Evolutionary conservation across 2,888 invertebrate species (phyloP).

Genomic region (Cantharis rustica): DNA sequence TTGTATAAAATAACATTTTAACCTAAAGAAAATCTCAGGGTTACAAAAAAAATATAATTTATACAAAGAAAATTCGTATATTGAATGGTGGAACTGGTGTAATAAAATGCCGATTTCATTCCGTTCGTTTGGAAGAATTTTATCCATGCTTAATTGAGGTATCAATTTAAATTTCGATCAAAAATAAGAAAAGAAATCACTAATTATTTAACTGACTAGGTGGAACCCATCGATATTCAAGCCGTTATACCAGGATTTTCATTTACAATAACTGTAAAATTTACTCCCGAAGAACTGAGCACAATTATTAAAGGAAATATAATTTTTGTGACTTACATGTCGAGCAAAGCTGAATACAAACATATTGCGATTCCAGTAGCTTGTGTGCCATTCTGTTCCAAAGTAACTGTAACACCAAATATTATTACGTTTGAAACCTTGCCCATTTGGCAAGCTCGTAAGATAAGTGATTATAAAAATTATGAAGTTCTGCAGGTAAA

Average conservation of each 20-base stretch:
- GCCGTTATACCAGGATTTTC: conserved; percentile 31
- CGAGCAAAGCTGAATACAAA: conserved; percentile 1
- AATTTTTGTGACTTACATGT: conserved; percentile 28
- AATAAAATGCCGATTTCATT: conserved; percentile 25
- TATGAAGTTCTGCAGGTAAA: neutral
- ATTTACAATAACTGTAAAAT: conserved; percentile 25
- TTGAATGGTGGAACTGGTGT: conserved; percentile 20
- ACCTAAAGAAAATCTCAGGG: conserved; percentile 14
- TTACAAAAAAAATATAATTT: conserved; percentile 21
- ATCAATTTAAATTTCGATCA: neutral
- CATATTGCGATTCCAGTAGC: conserved; percentile 27
- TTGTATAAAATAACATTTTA: neutral
- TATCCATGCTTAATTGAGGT: conserved; percentile 10
- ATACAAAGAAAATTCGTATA: conserved; percentile 25
- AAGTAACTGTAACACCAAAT: conserved; percentile 10
- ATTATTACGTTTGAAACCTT: conserved; percentile 21
- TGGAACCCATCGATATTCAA: conserved; percentile 28
- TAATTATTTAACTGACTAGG: conserved; percentile 2
- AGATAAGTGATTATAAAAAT: neutral
- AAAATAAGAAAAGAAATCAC: neutral
- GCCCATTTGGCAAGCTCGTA: conserved; percentile 23
- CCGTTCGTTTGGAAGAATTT: conserved; percentile 14
- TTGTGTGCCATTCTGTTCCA: conserved; percentile 22
- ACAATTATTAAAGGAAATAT: conserved; percentile 20
- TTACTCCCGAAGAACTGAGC: conserved; percentile 16